Conservation (phyloP, 2,113 vertebrate species). For the Alethe castanea region DNA sequence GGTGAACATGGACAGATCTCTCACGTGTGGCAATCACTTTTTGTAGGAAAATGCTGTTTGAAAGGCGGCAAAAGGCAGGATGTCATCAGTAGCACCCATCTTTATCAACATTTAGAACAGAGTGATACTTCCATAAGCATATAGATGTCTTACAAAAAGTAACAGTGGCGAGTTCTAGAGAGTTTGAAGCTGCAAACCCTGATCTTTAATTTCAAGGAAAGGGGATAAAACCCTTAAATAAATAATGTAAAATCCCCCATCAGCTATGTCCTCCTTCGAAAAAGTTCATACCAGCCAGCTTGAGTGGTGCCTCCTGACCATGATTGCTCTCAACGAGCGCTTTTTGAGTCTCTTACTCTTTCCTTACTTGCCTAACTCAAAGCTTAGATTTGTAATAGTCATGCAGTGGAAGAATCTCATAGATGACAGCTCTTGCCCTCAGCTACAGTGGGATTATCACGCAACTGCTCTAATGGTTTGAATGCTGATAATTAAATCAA, state of each 20-base stretch:
- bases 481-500: background rate
- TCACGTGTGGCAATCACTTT: background rate
- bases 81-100: background rate
- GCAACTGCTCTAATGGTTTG: background rate
- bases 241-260: background rate
- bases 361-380: background rate
- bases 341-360: background rate
- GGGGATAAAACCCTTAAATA: rapidly evolving
- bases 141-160: background rate
- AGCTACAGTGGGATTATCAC: background rate
- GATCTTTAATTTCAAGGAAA: background rate
- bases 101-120: background rate
- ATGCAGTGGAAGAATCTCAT: rapidly evolving
- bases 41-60: background rate
- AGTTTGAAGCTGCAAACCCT: background rate
- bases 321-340: rapidly evolving
- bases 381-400: background rate
- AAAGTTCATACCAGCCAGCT: background rate
- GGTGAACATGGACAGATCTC: background rate
- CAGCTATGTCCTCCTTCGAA: background rate
- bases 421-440: background rate
- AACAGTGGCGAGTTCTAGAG: background rate
- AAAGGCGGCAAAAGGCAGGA: background rate
- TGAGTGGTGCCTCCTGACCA: background rate
- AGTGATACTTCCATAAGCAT: background rate